phyloP scores from a whole-genome alignment of 2,888 invertebrate species.

The Gisinianus flammeolus region DNA sequence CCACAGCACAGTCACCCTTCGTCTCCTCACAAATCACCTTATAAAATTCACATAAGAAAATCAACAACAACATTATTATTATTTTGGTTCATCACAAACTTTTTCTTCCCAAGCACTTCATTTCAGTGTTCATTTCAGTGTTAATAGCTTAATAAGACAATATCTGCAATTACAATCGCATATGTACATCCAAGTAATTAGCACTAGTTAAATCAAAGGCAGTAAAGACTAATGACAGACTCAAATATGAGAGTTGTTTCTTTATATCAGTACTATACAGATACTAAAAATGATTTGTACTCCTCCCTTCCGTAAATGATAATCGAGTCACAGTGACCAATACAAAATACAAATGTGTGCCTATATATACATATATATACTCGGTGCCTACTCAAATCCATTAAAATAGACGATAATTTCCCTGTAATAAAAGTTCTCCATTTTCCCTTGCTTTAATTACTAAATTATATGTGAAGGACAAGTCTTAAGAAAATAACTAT shows the following conservation, averaged over 20 bases:
- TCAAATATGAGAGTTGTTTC: background rate
- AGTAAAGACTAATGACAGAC: too few species aligned
- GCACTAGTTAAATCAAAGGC: background rate
- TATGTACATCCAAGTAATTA: background rate
- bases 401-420: background rate
- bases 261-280: background rate
- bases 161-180: too few species aligned
- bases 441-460: background rate
- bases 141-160: too few species aligned
- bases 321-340: background rate
- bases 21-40: background rate
- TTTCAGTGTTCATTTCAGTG: too few species aligned
- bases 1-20: background rate
- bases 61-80: background rate
- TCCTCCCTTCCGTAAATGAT: background rate
- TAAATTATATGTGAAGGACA: background rate
- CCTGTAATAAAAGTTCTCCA: too few species aligned
- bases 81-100: background rate
- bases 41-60: background rate
- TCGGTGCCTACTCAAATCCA: background rate
- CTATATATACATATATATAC: too few species aligned
- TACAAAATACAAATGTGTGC: background rate
- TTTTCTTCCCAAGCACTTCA: too few species aligned
- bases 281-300: too few species aligned
- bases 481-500: background rate